Base-by-base conservation (phyloP, 2,113 vertebrate genomes). In the Halcyon malimbica region DNA sequence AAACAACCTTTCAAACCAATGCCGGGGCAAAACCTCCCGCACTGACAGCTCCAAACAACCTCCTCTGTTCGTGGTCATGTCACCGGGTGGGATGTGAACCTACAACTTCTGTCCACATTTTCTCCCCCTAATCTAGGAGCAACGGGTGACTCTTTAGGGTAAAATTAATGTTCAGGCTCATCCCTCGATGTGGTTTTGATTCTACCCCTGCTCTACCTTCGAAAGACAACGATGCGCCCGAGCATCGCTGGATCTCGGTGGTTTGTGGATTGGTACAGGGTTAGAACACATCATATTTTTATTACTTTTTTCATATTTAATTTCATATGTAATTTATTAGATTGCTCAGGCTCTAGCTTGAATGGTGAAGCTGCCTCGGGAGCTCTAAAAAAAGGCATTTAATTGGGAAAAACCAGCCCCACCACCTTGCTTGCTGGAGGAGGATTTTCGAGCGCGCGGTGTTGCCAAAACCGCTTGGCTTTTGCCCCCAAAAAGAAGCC, bases 71-170 rank as follows among this genome's bases (percentile, higher is more conserved):
- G 2, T 59, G 84, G 42, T 14, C 67, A 48, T 21, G 46, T 19
- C 46, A 46, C 19, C 10, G 18, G 4, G 18, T 18, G 10, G 46
- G 5, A 3, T 6, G 2, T 1, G 26, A 48, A 16, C 33, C 69
- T 57, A 4, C 0, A 1, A 28, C 12, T 85, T 37, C 44, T 21
- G 8, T 75, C 56, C 17, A 11, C 5, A 1, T 16, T 54, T 65
- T 4, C 42, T 42, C n/a, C 46, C 31, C 57, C 16, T 23, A 14
- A 51, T 50, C 42, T 28, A 35, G 2, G 33, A 77, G 44, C 19
- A 62, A 46, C 44, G n/a, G 16, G 16, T 9, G 46, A 23, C 20
- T 76, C 44, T 8, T 53, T 12, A 42, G 41, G 20, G 62, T 69
- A 25, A 10, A 41, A 37, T 18, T 7, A 14, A 39, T 13, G 10